Evolutionary conservation across 2,113 vertebrate species (phyloP), one percentile per base, ranked within the genome.

Genomic region (Eurypyga helias): DNA sequence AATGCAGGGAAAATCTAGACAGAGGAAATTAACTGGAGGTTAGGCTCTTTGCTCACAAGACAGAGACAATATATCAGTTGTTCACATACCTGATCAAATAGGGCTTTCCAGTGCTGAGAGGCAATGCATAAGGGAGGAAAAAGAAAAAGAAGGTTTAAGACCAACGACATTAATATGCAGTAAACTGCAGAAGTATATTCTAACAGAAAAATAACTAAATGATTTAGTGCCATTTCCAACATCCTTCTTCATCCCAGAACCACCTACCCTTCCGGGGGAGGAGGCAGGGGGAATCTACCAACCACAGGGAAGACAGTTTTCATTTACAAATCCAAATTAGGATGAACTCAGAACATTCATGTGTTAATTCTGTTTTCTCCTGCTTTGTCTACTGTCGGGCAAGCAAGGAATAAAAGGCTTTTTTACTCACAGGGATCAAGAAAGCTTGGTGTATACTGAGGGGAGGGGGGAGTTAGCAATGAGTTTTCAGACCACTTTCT

Each of bases 41-140:
- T 79, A 94, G 54, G 73, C 49, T 71, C 83, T 84, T 89, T 33
- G 87, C 89, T 94, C 77, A 90, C 84, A 33, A 93, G 72, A 96
- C 94, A 95, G 52, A 95, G 67, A 94, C 70, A 96, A 92, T 73
- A 57, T 7, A 94, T 83, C 83, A 73, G 83, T 72, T 90, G 76
- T 93, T 95, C 96, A 98, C 97, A 94, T 99, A 99, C 99, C 99
- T 99, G 98, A 97, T 99, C 99, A 97, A 99, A 99, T 19, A 99
- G 97, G 95, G 97, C 97, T 98, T 99, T 99, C 99, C 99, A 99
- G 98, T 98, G 98, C 99, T 99, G 98, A 96, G 80, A 96, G 93
- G 97, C 85, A 96, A 96, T 16, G 97, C 96, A 79, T 94, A 92
- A 94, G 72, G 89, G 77, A 95, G 41, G 93, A 95, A 93, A 95